Percentiles rank a stretch among this genome's conserved stretches.
These are phyloP conservation scores for Drosophila simulans DNA, from an alignment of 1,140 invertebrate species.

Conservation along the genomic window DNA sequence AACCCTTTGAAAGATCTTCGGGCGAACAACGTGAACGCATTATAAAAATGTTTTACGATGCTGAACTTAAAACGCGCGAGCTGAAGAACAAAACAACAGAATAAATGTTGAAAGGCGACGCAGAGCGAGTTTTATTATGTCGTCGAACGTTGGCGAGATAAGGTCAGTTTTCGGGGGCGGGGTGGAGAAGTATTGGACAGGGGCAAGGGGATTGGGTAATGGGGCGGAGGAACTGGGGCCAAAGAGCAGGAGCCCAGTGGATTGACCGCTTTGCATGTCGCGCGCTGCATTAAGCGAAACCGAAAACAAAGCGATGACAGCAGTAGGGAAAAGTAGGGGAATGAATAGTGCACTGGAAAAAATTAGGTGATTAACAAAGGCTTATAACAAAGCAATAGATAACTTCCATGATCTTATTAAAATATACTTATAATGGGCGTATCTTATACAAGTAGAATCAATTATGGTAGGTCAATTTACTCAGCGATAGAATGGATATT, in stretches of 20 bases:
- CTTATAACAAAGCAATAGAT: neutral
- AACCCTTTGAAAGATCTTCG: constrained; percentile 43
- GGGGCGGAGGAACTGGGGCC: constrained; percentile 6
- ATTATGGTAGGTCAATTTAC: too few species aligned
- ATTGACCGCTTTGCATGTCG: constrained; percentile 65
- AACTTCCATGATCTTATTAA: neutral
- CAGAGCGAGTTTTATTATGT: constrained; percentile 77
- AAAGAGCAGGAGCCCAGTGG: constrained; percentile 41
- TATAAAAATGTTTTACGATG: constrained; percentile 82
- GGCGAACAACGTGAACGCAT: constrained; percentile 60
- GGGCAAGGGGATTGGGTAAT: neutral
- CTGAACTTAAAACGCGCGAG: constrained; percentile 22
- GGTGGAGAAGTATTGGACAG: neutral
- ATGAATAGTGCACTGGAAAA: constrained; percentile 8
- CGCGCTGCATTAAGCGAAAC: constrained; percentile 75
- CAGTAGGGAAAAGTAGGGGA: constrained; percentile 15
- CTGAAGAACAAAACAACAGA: constrained; percentile 26
- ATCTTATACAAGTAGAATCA: too few species aligned
- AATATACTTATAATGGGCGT: neutral
- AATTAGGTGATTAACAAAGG: neutral
- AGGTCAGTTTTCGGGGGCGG: constrained; percentile 29
- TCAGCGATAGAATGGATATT: too few species aligned
- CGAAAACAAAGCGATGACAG: constrained; percentile 49
- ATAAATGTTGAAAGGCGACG: constrained; percentile 51
- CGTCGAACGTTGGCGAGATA: constrained; percentile 54